phyloP scores from a whole-genome alignment of 2,113 vertebrate species.

The Cottus gobio region DNA sequence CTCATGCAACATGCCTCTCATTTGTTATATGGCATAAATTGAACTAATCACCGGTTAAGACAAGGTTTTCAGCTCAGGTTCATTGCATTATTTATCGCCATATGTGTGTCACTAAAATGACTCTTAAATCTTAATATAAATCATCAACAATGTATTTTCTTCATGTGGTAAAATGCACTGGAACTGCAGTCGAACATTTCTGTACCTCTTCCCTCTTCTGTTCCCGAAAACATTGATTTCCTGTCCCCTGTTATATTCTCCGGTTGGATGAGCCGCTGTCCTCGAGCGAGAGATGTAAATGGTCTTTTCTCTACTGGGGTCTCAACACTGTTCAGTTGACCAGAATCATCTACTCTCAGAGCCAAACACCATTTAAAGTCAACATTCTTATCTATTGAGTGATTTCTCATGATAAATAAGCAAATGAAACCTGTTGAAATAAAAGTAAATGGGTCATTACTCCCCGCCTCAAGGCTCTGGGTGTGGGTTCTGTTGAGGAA shows the following conservation, averaged over 20 bases:
- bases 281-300: conserved; percentile 8
- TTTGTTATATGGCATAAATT: conserved; percentile 13
- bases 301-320: conserved; percentile 30
- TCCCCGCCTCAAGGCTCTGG: conserved; percentile 4
- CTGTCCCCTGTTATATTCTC: conserved; percentile 47
- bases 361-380: background rate
- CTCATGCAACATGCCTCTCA: conserved; percentile 38
- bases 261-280: conserved; percentile 35
- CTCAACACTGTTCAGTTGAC: conserved; percentile 10
- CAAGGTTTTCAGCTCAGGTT: background rate
- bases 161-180: conserved; percentile 2
- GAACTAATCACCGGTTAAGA: background rate
- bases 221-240: conserved; percentile 64
- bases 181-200: conserved; percentile 15
- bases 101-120: background rate
- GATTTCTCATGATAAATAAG: background rate
- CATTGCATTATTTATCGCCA: background rate
- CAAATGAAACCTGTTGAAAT: background rate
- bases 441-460: conserved; percentile 32
- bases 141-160: background rate
- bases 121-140: background rate
- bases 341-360: background rate
- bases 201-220: conserved; percentile 18
- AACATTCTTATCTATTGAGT: background rate
- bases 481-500: background rate